Evolutionary conservation across 2,888 invertebrate species (phyloP).

Genomic region (Anodontia alba): DNA sequence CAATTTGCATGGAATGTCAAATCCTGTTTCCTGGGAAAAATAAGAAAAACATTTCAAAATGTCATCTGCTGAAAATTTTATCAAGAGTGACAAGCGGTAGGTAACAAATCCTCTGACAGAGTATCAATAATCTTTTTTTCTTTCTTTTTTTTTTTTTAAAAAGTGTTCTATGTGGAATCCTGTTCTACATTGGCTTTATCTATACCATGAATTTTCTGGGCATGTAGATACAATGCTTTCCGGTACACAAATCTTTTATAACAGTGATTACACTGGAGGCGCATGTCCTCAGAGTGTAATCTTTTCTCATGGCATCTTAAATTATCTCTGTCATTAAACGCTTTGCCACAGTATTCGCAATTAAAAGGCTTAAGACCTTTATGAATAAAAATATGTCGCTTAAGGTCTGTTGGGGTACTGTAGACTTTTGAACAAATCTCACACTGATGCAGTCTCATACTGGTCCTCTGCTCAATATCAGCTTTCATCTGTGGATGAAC

Average conservation of each 20-base stretch:
- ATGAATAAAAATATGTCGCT: constrained; percentile 32
- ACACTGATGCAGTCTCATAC: constrained; percentile 45
- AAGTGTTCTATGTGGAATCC: too few relatives aligned
- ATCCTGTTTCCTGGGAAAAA: too few relatives aligned
- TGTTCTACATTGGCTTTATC: too few relatives aligned
- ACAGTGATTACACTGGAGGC: constrained; percentile 29
- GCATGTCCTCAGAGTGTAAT: constrained; percentile 38
- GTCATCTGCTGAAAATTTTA: too few relatives aligned
- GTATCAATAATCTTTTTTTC: too few relatives aligned
- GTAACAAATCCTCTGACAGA: too few relatives aligned
- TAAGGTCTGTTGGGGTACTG: constrained; percentile 36
- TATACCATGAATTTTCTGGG: neutral
- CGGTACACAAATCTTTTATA: constrained; percentile 39
- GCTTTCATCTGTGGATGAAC: constrained; percentile 39
- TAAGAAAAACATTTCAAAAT: too few relatives aligned
- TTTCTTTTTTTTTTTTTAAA: too few relatives aligned
- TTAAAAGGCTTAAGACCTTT: constrained; percentile 28
- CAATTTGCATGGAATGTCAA: too few relatives aligned
- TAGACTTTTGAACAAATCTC: constrained; percentile 41
- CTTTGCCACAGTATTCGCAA: constrained; percentile 33
- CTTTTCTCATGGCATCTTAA: constrained; percentile 36
- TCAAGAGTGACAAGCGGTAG: too few relatives aligned
- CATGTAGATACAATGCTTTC: constrained; percentile 32
- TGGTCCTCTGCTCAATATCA: constrained; percentile 39
- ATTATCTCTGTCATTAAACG: constrained; percentile 34